A percentile compares a stretch with the other conserved stretches of the same genome.
These are phyloP conservation scores for Cremastobaeus sp. DNA, from an alignment of 2,888 invertebrate species.

Conservation along the genomic window DNA sequence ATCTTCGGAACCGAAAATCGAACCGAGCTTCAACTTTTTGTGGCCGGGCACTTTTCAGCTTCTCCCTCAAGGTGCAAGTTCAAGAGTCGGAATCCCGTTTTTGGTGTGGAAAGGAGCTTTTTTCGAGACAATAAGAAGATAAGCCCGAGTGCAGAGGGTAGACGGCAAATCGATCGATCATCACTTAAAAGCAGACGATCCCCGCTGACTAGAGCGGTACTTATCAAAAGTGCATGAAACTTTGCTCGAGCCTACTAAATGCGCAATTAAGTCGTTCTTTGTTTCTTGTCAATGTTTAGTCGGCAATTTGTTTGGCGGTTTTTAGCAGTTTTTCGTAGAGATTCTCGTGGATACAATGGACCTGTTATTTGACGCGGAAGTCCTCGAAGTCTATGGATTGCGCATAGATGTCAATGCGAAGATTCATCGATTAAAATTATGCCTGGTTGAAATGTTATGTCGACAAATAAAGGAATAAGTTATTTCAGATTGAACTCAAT, in stretches of 20 bases:
- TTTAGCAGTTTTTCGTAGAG: too few relatives aligned
- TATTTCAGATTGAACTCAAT: constrained; percentile 48
- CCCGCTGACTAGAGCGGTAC: constrained; percentile 28
- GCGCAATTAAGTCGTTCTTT: not conserved
- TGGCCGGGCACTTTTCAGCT: constrained; percentile 4
- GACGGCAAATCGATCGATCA: constrained; percentile 59
- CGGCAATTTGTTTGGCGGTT: too few relatives aligned
- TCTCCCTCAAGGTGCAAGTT: constrained; percentile 25
- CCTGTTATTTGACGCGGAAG: not conserved
- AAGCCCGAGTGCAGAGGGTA: constrained; percentile 44
- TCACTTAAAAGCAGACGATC: constrained; percentile 55
- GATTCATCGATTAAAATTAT: constrained; percentile 23
- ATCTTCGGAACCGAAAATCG: not conserved
- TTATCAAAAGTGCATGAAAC: constrained; percentile 18
- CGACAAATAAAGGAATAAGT: constrained; percentile 43
- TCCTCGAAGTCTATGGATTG: not conserved
- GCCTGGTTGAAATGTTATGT: constrained; percentile 15
- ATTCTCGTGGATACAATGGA: not conserved
- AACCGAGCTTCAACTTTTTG: constrained; percentile 4
- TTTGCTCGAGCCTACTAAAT: not conserved
- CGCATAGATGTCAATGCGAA: constrained; percentile 13
- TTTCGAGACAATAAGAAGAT: constrained; percentile 36
- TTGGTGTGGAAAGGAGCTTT: constrained; percentile 11
- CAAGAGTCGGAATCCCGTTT: constrained; percentile 34
- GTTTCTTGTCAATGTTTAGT: too few relatives aligned